These are phyloP conservation scores for Adela reaumurella DNA, from an alignment of 2,888 invertebrate species.

Conservation along the genomic window DNA sequence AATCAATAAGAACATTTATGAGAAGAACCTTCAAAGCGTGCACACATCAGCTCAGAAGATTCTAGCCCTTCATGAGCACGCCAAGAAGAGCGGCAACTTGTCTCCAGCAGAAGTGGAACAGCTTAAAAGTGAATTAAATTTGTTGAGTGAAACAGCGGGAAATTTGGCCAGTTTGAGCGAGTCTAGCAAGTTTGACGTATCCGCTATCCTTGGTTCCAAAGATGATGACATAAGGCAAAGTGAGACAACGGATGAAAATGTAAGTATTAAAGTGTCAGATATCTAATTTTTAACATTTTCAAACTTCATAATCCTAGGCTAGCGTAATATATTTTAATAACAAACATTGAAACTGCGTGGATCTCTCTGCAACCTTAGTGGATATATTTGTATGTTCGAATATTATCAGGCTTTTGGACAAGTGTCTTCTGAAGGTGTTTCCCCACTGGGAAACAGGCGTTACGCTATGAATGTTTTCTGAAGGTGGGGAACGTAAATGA, in stretches of 20 bases:
- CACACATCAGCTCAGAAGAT: constrained; percentile 56
- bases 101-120: constrained; percentile 49
- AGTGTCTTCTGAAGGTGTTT: too few species aligned
- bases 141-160: constrained; percentile 55
- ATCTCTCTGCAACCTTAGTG: too few species aligned
- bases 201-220: constrained; percentile 30
- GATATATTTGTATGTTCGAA: too few species aligned
- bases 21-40: constrained; percentile 51
- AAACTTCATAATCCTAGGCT: too few species aligned
- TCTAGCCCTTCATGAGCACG: constrained; percentile 58
- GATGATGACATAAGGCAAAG: constrained; percentile 11
- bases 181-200: constrained; percentile 51
- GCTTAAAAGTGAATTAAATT: constrained; percentile 55
- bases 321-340: too few species aligned
- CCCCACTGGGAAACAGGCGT: too few species aligned
- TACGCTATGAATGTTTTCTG: too few species aligned
- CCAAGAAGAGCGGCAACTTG: constrained; percentile 56
- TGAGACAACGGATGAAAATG: constrained; percentile 23
- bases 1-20: background rate
- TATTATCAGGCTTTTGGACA: too few species aligned
- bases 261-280: too few species aligned
- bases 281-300: too few species aligned
- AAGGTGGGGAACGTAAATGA: too few species aligned
- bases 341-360: too few species aligned
- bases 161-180: constrained; percentile 53